Evolutionary conservation across 1,140 invertebrate genomes (phyloP).

Genomic region (Campoletis sonorensis): DNA sequence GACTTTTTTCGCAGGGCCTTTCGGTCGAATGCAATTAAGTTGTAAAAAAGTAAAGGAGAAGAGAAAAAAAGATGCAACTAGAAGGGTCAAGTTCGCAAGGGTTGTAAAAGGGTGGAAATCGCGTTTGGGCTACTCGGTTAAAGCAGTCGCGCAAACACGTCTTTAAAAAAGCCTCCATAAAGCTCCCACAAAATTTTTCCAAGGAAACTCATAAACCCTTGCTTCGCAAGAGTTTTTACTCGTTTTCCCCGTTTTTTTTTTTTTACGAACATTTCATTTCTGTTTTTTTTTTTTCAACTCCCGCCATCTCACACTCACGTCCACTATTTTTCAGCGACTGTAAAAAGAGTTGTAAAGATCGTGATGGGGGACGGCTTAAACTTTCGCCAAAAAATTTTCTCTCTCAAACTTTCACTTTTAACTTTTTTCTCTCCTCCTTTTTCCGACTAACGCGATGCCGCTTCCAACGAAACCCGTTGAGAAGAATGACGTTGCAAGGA

Average conservation of each 20-base stretch:
- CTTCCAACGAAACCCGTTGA: neutral
- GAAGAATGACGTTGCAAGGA: conserved; percentile 28
- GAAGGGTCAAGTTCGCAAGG: conserved; percentile 63
- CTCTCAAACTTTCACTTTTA: conserved; percentile 63
- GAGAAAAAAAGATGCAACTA: conserved; percentile 26
- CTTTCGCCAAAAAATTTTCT: conserved; percentile 50
- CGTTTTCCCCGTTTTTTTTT: conserved; percentile 39
- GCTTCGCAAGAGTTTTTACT: conserved; percentile 48
- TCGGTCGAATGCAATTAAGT: conserved; percentile 57
- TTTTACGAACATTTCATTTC: conserved; percentile 48
- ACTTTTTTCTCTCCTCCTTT: conserved; percentile 49
- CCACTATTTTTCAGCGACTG: conserved; percentile 20
- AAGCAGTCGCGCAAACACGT: conserved; percentile 16
- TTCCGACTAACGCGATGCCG: conserved; percentile 11
- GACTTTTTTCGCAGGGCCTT: conserved; percentile 38
- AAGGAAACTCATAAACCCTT: conserved; percentile 70
- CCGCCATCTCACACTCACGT: neutral
- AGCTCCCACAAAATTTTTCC: conserved; percentile 58
- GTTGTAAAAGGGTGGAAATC: conserved; percentile 54
- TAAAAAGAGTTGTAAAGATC: conserved; percentile 62
- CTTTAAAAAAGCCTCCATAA: conserved; percentile 52
- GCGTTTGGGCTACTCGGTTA: neutral
- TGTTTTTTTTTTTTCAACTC: conserved; percentile 46
- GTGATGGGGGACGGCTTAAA: conserved; percentile 33
- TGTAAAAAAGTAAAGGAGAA: conserved; percentile 63